Evolutionary conservation across 1,140 invertebrate genomes (phyloP).

Genomic region (Nasonia vitripennis): DNA sequence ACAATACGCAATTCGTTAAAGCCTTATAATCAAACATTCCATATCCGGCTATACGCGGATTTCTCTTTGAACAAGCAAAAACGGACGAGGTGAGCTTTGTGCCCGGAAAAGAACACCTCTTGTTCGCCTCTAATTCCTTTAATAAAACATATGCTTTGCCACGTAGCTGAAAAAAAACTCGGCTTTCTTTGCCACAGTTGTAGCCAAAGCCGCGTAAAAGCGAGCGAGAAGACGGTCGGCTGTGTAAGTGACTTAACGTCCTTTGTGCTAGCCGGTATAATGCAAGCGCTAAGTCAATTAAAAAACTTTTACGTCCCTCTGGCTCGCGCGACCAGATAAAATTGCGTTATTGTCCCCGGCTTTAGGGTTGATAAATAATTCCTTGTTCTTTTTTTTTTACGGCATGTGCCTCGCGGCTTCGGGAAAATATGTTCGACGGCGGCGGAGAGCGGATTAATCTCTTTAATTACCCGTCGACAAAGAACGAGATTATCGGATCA

Average conservation of each 20-base stretch:
- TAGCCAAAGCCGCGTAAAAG: constrained; percentile 1
- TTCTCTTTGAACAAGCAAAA: neutral
- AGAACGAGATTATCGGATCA: neutral
- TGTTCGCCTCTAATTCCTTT: constrained; percentile 43
- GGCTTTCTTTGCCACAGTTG: neutral
- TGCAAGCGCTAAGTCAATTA: constrained; percentile 25
- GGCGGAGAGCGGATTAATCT: neutral
- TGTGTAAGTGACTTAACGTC: constrained; percentile 22
- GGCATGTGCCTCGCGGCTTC: neutral
- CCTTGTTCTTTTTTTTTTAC: neutral
- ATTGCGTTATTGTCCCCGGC: neutral
- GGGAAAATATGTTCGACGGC: neutral
- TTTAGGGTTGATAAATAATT: neutral
- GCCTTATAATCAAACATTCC: neutral
- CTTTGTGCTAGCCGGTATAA: neutral
- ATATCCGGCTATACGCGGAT: neutral
- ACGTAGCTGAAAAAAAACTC: neutral
- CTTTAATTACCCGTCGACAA: neutral
- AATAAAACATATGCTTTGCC: constrained; percentile 33
- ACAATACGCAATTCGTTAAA: too few species aligned
- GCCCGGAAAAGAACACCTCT: neutral
- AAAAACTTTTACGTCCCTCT: constrained; percentile 4
- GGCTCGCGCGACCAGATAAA: neutral
- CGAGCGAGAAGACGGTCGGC: neutral
- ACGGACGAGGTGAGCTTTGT: neutral